Percentiles rank a stretch among this genome's conserved stretches.
These are phyloP conservation scores for Catostylus mosaicus DNA, from an alignment of 30 jellyfish, hydroid and myxozoan species.

Conservation along the genomic window DNA sequence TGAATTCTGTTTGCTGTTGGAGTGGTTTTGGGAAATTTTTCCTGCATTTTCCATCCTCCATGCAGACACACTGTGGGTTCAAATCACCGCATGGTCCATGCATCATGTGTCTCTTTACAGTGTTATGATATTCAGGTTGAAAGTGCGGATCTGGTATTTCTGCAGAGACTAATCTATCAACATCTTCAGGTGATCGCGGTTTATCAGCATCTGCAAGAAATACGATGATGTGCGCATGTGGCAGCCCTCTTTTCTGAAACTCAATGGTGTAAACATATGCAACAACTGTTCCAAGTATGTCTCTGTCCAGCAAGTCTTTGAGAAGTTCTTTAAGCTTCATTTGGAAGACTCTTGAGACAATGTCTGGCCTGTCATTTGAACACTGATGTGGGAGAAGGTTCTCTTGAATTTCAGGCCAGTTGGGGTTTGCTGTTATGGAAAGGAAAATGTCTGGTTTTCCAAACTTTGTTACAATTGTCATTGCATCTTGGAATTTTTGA, in stretches of 20 bases:
- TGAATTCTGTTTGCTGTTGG: background rate
- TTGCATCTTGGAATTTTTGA: too few species aligned
- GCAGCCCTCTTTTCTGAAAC: background rate
- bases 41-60: background rate
- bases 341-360: slow-evolving; percentile 52
- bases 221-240: too few species aligned
- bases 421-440: slow-evolving; percentile 75
- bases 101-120: background rate
- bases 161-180: slow-evolving; percentile 1
- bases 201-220: slow-evolving; percentile 19
- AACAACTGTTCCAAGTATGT: background rate
- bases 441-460: too few species aligned
- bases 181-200: slow-evolving; percentile 7
- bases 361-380: slow-evolving; percentile 21
- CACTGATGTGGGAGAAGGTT: slow-evolving; percentile 57
- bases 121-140: background rate
- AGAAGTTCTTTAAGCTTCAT: slow-evolving; percentile 8
- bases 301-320: background rate
- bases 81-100: background rate
- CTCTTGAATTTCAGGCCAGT: slow-evolving; percentile 70
- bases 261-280: slow-evolving; percentile 4
- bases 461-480: too few species aligned
- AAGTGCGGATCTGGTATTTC: slow-evolving; percentile 11
- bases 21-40: background rate
- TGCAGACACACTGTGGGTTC: background rate